Evolutionary conservation across 1,140 invertebrate species (phyloP).

Genomic region (Polypedilum pembai): DNA sequence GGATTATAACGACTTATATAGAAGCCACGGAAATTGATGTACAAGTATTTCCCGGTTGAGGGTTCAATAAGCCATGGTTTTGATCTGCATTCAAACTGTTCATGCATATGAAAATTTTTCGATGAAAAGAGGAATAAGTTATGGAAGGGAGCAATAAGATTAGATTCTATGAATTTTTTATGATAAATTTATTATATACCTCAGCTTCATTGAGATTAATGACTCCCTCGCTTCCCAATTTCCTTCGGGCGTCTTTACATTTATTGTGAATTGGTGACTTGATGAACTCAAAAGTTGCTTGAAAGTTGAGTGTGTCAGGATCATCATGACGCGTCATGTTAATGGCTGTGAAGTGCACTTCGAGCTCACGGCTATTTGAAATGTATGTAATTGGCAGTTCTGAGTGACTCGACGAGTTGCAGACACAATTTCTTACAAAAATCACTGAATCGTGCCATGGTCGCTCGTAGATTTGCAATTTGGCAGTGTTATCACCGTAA

Average conservation of each 20-base stretch:
- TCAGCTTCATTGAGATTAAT: conserved; percentile 61
- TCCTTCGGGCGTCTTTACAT: conserved; percentile 57
- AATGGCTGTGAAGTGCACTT: conserved; percentile 70
- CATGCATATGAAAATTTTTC: background rate
- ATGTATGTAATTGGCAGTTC: conserved; percentile 62
- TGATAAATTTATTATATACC: conserved; percentile 42
- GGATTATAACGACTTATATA: conserved; percentile 43
- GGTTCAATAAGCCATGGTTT: conserved; percentile 75
- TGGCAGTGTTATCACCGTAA: conserved; percentile 49
- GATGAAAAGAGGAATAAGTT: background rate
- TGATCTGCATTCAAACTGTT: conserved; percentile 63
- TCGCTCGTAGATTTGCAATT: conserved; percentile 57
- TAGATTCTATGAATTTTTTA: background rate
- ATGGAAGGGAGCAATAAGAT: background rate
- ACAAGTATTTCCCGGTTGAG: conserved; percentile 48
- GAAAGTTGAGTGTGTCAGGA: conserved; percentile 73
- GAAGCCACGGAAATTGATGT: conserved; percentile 41
- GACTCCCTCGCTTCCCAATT: conserved; percentile 68
- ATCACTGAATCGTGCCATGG: conserved; percentile 59
- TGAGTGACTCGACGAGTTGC: conserved; percentile 44
- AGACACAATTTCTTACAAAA: conserved; percentile 57
- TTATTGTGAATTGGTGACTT: conserved; percentile 49
- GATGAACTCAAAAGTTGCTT: conserved; percentile 74
- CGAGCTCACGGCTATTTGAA: conserved; percentile 65
- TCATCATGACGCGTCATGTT: conserved; percentile 79